Evolutionary conservation across 30 jellyfish, hydroid and myxozoan species (phyloP).

Genomic region (Cassiopea andromeda): DNA sequence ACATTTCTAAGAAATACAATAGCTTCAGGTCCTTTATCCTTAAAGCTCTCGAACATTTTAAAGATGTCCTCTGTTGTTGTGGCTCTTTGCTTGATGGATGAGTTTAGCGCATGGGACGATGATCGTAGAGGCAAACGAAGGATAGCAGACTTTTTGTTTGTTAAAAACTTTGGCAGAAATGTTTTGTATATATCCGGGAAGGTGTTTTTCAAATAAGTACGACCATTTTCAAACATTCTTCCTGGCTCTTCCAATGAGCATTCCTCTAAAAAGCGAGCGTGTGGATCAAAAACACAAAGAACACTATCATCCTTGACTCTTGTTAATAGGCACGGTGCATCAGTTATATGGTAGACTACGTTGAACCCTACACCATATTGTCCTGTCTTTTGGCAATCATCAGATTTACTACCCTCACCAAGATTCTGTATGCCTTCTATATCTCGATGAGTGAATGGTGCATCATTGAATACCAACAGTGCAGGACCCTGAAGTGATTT

Average conservation of each 20-base stretch:
- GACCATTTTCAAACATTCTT: conserved; percentile 61
- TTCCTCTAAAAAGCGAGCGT: conserved; percentile 50
- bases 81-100: conserved; percentile 30
- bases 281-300: conserved; percentile 84
- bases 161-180: conserved; percentile 28
- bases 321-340: conserved; percentile 73
- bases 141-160: conserved; percentile 52
- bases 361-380: conserved; percentile 90
- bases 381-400: conserved; percentile 75
- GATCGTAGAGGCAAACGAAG: conserved; percentile 79
- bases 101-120: conserved; percentile 33
- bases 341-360: conserved; percentile 81
- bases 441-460: conserved; percentile 63
- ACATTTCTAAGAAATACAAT: conserved; percentile 51
- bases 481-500: conserved; percentile 87
- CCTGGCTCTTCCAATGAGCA: conserved; percentile 74
- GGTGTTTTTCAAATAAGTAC: conserved; percentile 21
- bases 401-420: conserved; percentile 78
- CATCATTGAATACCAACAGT: conserved; percentile 67
- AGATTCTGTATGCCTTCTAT: conserved; percentile 71
- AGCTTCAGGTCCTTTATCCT: conserved; percentile 35
- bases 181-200: conserved; percentile 49
- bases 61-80: conserved; percentile 36
- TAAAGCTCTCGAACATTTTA: conserved; percentile 24
- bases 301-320: conserved; percentile 28